Percentiles rank a stretch among this genome's conserved stretches.
These are phyloP conservation scores for Lordiphosa mommai DNA, from an alignment of 1,140 invertebrate genomes.

Conservation along the genomic window DNA sequence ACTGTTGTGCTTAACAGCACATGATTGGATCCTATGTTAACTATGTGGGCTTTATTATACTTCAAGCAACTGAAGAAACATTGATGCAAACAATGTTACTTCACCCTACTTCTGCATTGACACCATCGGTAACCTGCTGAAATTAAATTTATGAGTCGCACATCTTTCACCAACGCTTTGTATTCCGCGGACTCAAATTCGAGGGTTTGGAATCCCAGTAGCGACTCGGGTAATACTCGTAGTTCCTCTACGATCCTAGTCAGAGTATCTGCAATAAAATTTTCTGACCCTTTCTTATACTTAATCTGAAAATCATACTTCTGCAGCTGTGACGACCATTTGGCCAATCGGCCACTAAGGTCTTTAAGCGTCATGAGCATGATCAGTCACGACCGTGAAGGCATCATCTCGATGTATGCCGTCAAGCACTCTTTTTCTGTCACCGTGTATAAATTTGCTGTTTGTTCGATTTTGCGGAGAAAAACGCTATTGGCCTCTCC, in stretches of 20 bases:
- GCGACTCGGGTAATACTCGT: too few species aligned
- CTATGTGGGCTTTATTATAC: too few species aligned
- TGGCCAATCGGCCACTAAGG: neutral
- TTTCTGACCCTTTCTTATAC: neutral
- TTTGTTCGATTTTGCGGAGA: neutral
- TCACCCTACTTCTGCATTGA: too few species aligned
- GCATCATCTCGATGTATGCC: neutral
- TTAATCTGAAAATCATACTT: neutral
- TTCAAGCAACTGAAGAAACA: too few species aligned
- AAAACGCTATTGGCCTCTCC: neutral
- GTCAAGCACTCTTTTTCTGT: neutral
- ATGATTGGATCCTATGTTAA: too few species aligned
- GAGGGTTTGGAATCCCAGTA: too few species aligned
- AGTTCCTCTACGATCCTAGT: neutral
- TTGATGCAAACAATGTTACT: too few species aligned
- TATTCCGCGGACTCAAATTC: too few species aligned
- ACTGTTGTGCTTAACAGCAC: too few species aligned
- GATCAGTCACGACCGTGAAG: neutral
- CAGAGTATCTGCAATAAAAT: neutral
- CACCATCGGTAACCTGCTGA: too few species aligned
- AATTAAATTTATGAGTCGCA: too few species aligned
- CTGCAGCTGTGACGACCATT: neutral
- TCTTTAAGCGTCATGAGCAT: neutral
- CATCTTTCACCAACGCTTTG: too few species aligned
- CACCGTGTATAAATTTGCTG: neutral